phyloP scores from a whole-genome alignment of 2,888 invertebrate species.

The Colostygia pectinataria region DNA sequence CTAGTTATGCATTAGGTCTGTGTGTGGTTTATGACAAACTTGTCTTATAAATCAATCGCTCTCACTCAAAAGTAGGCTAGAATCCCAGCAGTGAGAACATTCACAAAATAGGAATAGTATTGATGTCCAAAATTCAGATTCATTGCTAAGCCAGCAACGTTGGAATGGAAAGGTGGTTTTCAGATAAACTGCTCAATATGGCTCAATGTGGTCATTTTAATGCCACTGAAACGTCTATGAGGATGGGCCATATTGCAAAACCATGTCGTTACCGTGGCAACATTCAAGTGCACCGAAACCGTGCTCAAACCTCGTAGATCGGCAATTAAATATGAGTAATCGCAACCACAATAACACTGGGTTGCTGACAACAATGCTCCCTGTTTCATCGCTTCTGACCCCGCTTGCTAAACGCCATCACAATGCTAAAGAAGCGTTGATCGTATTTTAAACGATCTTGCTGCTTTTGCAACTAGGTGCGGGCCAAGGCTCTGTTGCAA shows the following conservation, averaged over 20 bases:
- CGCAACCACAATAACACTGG: constrained; percentile 62
- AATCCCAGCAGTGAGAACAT: no score
- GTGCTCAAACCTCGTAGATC: constrained; percentile 38
- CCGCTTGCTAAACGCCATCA: constrained; percentile 69
- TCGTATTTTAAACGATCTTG: constrained; percentile 80
- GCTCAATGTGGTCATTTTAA: no score
- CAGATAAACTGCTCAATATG: no score
- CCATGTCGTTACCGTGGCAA: constrained; percentile 56
- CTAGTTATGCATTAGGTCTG: no score
- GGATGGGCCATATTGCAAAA: constrained; percentile 38
- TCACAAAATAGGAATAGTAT: no score
- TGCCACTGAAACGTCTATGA: no score
- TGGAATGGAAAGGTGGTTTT: no score
- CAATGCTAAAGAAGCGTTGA: constrained; percentile 72
- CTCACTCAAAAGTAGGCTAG: no score
- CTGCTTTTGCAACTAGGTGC: constrained; percentile 59
- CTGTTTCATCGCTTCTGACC: constrained; percentile 59
- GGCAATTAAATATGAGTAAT: constrained; percentile 70
- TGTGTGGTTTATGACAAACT: no score
- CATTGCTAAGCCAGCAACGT: no score
- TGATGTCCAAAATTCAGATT: no score
- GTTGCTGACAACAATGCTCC: constrained; percentile 64
- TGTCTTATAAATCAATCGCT: no score
- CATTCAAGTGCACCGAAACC: constrained; percentile 38
- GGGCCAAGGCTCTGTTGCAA: constrained; percentile 73